Evolutionary conservation across 2,888 invertebrate species (phyloP).

Genomic region (Aphodius granarius): DNA sequence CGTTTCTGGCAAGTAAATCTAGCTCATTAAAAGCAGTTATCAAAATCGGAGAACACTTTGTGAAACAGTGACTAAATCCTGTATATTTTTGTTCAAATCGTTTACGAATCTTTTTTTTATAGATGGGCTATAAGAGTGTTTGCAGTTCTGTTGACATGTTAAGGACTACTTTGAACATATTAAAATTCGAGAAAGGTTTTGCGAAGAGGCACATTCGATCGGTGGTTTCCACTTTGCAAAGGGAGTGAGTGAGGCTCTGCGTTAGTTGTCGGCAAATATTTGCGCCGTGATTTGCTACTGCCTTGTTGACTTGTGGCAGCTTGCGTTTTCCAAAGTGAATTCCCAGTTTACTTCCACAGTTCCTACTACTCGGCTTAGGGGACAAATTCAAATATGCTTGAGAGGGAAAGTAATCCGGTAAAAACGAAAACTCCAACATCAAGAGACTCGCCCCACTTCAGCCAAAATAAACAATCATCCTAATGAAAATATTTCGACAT

Average conservation of each 20-base stretch:
- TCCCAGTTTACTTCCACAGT: background rate
- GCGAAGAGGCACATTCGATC: background rate
- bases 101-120: too few species aligned
- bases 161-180: background rate
- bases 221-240: background rate
- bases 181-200: background rate
- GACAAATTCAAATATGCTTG: background rate
- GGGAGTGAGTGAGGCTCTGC: background rate
- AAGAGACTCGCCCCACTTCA: background rate
- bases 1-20: too few species aligned
- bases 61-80: too few species aligned
- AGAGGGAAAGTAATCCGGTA: background rate
- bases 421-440: background rate
- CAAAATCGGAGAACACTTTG: too few species aligned
- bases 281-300: slow-evolving; percentile 4
- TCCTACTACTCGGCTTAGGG: background rate
- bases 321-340: background rate
- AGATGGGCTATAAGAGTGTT: too few species aligned
- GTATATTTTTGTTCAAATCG: too few species aligned
- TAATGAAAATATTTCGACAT: background rate
- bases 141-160: background rate
- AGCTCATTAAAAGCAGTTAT: too few species aligned
- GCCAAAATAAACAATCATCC: background rate
- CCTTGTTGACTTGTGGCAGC: slow-evolving; percentile 10
- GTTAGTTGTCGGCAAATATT: slow-evolving; percentile 9